Base-by-base conservation (phyloP, 2,797 vertebrate genomes). In the Champsocephalus gunnari region DNA sequence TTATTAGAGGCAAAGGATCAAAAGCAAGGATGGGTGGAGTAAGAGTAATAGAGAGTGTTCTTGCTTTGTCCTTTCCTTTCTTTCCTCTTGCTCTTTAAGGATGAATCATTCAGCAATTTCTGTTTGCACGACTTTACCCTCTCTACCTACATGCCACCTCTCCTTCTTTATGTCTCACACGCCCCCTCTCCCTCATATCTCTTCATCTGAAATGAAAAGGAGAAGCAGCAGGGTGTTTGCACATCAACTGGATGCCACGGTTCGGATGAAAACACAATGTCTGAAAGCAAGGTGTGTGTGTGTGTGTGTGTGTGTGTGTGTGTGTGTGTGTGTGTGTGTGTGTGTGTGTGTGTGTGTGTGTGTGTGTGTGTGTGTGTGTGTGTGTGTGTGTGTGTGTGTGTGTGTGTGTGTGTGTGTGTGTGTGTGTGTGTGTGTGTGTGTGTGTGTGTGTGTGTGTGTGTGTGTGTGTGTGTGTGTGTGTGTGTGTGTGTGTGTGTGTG, bases 1-100 rank as follows among this genome's bases (percentile, higher is more conserved):
- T 90, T 92, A 89, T 90, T 88, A 85, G 82, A 90, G 60, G 75
- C 77, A 73, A 78, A 72, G 83, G 70, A 88, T 84, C 58, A 81
- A 83, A 87, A 84, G 82, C 41, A 12, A 79, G 60, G 51, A 78
- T 68, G 82, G 85, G 77, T 84, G 81, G 84, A 91, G 81, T 76
- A 70, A 51, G 59, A 67, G 71, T 82, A 86, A 90, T 79, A 59
- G 68, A 83, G 61, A 85, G 84, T 81, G 84, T 86, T 48, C 67
- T 80, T 71, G 69, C 75, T 73, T 81, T 87, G 76, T 84, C 81
- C 78, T 82, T 77, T 84, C 47, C 67, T 66, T 72, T 78, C 75
- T 77, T 79, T 73, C 16, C 38, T 67, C 38, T 50, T 21, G 43
- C 60, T 77, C 67, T 67, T 81, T 85, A 74, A 80, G 67, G 79